phyloP scores from a whole-genome alignment of 2,113 vertebrate species.

The Pedionomus torquatus region DNA sequence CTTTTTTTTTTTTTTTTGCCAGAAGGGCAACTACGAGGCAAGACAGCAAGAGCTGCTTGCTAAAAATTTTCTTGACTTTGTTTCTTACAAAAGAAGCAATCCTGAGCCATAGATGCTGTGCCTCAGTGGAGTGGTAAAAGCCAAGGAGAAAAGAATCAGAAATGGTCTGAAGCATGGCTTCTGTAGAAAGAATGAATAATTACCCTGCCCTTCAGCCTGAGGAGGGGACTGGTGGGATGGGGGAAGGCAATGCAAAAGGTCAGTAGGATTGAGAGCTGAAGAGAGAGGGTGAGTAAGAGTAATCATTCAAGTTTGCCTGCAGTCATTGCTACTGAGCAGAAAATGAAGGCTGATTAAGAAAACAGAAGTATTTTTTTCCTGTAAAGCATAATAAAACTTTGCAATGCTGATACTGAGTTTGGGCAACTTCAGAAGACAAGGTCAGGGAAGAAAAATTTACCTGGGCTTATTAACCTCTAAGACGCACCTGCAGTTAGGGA shows the following conservation, averaged over 20 bases:
- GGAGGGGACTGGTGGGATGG: not conserved
- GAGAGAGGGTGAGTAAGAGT: not conserved
- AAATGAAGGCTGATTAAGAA: not conserved
- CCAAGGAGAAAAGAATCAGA: not conserved
- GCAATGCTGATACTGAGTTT: not conserved
- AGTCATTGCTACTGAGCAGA: not conserved
- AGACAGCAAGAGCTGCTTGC: not conserved
- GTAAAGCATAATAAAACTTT: not conserved
- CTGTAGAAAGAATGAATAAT: not conserved
- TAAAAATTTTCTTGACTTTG: not conserved
- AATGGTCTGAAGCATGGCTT: not conserved
- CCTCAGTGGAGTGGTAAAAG: not conserved
- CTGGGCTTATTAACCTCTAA: not conserved
- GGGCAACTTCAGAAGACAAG: not conserved
- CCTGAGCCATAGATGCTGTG: not conserved
- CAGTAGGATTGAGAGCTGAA: not conserved
- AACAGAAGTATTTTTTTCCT: not conserved
- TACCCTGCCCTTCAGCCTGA: not conserved
- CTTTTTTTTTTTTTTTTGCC: not conserved
- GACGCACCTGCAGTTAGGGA: not conserved
- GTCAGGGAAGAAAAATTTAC: not conserved
- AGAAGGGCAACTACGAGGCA: not conserved
- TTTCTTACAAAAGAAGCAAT: not conserved
- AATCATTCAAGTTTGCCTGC: not conserved
- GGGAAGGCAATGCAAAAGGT: not conserved